A percentile compares a stretch with the other conserved stretches of the same genome.
Conservation (phyloP, 2,888 invertebrate species). For the Sinodicranocentrus sp. region DNA sequence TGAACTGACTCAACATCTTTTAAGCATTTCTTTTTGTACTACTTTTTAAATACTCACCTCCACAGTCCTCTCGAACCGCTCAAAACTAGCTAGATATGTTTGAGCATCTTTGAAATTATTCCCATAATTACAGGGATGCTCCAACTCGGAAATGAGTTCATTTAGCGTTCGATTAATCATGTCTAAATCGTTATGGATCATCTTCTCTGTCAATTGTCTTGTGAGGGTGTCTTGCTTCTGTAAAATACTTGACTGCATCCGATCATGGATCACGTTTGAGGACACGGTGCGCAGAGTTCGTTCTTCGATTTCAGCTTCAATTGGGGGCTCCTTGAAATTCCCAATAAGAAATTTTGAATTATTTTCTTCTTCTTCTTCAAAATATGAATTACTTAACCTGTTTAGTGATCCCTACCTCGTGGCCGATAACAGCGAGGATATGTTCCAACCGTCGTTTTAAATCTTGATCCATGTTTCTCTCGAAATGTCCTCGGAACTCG, state of each 20-base stretch:
- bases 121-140: slow-evolving; percentile 85
- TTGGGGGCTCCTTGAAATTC: slow-evolving; percentile 57
- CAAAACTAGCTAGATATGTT: slow-evolving; percentile 85
- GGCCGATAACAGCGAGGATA: slow-evolving; percentile 30
- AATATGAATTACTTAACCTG: neutral
- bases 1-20: no score
- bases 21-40: no score
- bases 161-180: slow-evolving; percentile 86
- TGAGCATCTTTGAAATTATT: slow-evolving; percentile 86
- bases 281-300: slow-evolving; percentile 40
- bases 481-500: slow-evolving; percentile 23
- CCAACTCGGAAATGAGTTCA: slow-evolving; percentile 84
- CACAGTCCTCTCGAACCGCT: slow-evolving; percentile 88
- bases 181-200: slow-evolving; percentile 85
- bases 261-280: slow-evolving; percentile 36
- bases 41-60: no score
- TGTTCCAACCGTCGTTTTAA: slow-evolving; percentile 35
- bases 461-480: slow-evolving; percentile 47
- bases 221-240: slow-evolving; percentile 42
- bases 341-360: neutral
- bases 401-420: slow-evolving; percentile 27
- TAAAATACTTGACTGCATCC: slow-evolving; percentile 28
- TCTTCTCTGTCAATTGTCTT: slow-evolving; percentile 83
- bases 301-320: slow-evolving; percentile 57
- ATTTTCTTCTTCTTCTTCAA: neutral